These are phyloP conservation scores for Epinotia brunnichana DNA, from an alignment of 2,888 invertebrate genomes.

Conservation along the genomic window DNA sequence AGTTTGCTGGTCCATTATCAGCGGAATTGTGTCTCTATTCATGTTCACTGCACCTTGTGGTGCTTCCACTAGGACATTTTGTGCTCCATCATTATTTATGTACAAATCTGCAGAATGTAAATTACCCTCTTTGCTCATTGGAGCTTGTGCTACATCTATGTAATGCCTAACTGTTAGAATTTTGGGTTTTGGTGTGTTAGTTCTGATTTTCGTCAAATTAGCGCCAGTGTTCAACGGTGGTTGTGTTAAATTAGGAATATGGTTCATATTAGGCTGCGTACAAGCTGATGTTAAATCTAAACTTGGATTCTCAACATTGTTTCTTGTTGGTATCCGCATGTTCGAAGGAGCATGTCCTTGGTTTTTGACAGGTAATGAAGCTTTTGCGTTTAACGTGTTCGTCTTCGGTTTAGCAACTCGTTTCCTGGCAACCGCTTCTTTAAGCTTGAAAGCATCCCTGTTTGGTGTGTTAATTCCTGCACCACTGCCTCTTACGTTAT, in stretches of 20 bases:
- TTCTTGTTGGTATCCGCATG: neutral
- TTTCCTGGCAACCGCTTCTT: neutral
- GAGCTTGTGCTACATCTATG: neutral
- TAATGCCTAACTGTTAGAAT: too few relatives aligned
- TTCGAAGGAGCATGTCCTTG: neutral
- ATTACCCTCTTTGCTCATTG: neutral
- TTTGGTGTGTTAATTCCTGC: neutral
- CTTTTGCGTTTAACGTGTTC: neutral
- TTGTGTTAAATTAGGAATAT: neutral
- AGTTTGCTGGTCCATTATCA: neutral
- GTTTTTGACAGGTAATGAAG: neutral
- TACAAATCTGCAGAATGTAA: neutral
- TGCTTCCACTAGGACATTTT: neutral
- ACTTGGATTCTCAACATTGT: slow-evolving; percentile 1
- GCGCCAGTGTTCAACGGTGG: neutral
- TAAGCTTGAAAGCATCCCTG: neutral
- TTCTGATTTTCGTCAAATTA: neutral
- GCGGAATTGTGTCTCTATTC: neutral
- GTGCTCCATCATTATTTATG: neutral
- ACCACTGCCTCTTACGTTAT: neutral
- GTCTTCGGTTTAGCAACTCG: neutral
- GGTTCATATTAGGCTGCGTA: neutral
- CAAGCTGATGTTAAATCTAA: neutral
- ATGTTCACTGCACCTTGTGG: neutral
- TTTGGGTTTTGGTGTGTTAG: neutral